Conservation (phyloP, 2,113 vertebrate species). For the Oostethus manadensis region DNA sequence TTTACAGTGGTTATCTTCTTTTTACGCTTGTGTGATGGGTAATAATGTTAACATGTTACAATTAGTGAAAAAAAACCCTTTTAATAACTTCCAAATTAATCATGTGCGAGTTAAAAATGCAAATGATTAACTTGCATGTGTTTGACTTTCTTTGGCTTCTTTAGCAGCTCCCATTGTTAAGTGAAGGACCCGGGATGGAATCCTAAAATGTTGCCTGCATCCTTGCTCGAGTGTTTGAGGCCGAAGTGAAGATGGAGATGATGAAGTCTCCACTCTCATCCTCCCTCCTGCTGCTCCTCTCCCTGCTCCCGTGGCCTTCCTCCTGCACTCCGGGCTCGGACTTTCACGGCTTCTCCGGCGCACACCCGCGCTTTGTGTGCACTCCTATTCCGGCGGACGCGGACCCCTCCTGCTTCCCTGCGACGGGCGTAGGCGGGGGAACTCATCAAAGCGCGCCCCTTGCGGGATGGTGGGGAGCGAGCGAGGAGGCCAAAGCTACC, state of each 20-base stretch:
- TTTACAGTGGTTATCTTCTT: too few species aligned
- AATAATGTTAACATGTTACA: too few species aligned
- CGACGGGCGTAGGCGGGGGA: slow-evolving; percentile 29
- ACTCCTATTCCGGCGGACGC: slow-evolving; percentile 72
- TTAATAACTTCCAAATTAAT: too few species aligned
- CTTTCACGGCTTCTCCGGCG: slow-evolving; percentile 29
- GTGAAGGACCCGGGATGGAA: too few species aligned
- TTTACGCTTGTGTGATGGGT: too few species aligned
- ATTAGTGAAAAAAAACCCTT: too few species aligned
- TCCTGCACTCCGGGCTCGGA: slow-evolving; percentile 42
- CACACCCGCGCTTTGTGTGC: slow-evolving; percentile 75
- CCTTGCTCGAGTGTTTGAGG: not conserved
- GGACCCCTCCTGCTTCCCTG: slow-evolving; percentile 70
- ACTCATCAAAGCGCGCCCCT: slow-evolving; percentile 55
- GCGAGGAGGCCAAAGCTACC: slow-evolving; percentile 76
- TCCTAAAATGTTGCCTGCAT: not conserved
- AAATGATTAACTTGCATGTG: too few species aligned
- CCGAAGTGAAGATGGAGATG: slow-evolving; percentile 29
- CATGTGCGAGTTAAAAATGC: too few species aligned
- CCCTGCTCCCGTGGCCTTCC: slow-evolving; percentile 22
- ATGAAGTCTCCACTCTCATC: slow-evolving; percentile 27
- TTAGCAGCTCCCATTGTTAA: too few species aligned
- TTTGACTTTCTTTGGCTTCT: too few species aligned
- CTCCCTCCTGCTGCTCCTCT: slow-evolving; percentile 15
- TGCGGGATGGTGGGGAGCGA: slow-evolving; percentile 67